A percentile compares a stretch with the other conserved stretches of the same genome.
These are phyloP conservation scores for Mirounga angustirostris DNA, from an alignment of 2,113 vertebrate genomes.

Conservation along the genomic window DNA sequence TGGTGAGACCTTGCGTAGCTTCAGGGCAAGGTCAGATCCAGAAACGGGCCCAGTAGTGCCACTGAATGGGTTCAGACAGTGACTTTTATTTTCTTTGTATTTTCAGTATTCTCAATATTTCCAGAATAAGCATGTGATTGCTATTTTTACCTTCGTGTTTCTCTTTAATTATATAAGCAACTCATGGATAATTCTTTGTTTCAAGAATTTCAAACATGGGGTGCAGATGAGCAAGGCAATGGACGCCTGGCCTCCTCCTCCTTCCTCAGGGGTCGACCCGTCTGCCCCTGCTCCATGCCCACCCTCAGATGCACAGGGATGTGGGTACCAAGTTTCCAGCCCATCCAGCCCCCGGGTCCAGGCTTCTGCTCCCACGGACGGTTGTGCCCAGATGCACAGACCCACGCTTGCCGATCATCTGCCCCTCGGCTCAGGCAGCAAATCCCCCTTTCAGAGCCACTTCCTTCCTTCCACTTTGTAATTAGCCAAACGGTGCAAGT, in stretches of 20 bases:
- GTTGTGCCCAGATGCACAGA: background rate
- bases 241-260: background rate
- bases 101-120: background rate
- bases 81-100: background rate
- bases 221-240: too few relatives aligned
- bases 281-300: background rate
- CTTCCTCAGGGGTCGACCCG: background rate
- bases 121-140: background rate
- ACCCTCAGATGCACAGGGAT: background rate
- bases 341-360: too few relatives aligned
- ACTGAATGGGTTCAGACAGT: too few relatives aligned
- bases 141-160: background rate
- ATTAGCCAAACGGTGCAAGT: background rate
- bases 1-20: rapidly evolving
- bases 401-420: background rate
- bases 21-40: background rate
- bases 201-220: background rate
- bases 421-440: background rate
- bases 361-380: background rate
- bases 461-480: background rate
- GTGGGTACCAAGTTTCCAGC: too few relatives aligned
- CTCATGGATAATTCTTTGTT: too few relatives aligned
- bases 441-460: background rate
- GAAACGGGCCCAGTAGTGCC: background rate
- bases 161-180: background rate